Evolutionary conservation across 2,113 vertebrate species (phyloP).

Genomic region (Nothocercus nigrocapillus): DNA sequence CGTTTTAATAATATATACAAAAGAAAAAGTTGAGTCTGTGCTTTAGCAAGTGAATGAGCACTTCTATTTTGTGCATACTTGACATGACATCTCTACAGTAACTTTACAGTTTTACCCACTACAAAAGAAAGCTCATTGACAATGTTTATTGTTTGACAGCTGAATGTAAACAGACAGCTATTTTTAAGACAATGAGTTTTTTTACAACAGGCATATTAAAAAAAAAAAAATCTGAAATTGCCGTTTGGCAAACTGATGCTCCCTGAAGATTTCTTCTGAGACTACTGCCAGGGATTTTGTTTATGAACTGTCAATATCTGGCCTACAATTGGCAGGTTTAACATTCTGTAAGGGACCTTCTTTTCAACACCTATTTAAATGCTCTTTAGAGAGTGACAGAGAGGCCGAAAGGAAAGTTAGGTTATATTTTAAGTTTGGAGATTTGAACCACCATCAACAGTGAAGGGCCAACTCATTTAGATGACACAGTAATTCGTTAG

Average conservation of each 20-base stretch:
- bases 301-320: background rate
- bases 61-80: background rate
- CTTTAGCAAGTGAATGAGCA: background rate
- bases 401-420: background rate
- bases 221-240: background rate
- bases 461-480: background rate
- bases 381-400: background rate
- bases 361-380: background rate
- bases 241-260: background rate
- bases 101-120: background rate
- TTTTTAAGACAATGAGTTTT: background rate
- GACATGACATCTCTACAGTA: background rate
- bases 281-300: background rate
- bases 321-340: background rate
- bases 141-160: background rate
- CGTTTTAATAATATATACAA: background rate
- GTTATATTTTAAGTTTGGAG: background rate
- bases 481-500: background rate
- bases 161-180: background rate
- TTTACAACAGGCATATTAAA: background rate
- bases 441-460: background rate
- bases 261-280: background rate
- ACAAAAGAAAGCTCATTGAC: background rate
- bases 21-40: background rate
- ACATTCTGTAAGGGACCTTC: background rate